Base-by-base conservation (phyloP, 2,888 invertebrate genomes). In the Dasypolia templi region DNA sequence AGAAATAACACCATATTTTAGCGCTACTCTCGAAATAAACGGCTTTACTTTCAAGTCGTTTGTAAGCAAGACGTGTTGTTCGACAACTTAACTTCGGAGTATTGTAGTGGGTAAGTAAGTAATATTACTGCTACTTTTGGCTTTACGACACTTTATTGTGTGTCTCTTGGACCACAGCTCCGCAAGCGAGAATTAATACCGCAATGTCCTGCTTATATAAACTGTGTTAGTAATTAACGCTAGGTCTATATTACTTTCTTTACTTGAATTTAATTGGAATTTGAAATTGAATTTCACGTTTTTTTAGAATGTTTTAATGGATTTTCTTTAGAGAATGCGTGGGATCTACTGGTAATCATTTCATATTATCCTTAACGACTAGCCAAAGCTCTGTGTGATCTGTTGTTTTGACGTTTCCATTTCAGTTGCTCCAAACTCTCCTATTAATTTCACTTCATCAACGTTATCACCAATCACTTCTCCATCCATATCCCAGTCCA, bases 1-100 rank as follows among this genome's bases (percentile, higher is more conserved):
- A 61, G 83, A 68, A 79, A 79, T 69, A 73, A 65, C 72, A 42
- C 65, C 83, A 81, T 83, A 62, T 72, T 78, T 69, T 62, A 79
- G 58, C 35, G 32, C 55, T 74, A 65, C 61, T 78, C 56, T 72
- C 68, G 53, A 66, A 78, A 72, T 78, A 61, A 69, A 72, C 66
- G 35, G 14, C 61, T 75, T 67, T 56, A 62, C 68, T 83, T 78
- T 68, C 68, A 69, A 82, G 55, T 39, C 32, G 26, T 61, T 75
- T 56, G 75, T 44, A 62, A 76, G 59, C 46, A 39, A 69, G 68
- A 65, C 51, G 49, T 56, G 53, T 66, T 70, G 61, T 65, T 69
- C 69, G 32, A 61, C 55, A 49, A 69, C 59, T 61, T 65, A n/a
- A 58, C 77, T 77, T 67, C n/a, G 29, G 22, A 62, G 51, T 56